phyloP scores from a whole-genome alignment of 53 echinoderm and acorn worm species.

The Apostichopus leukothele region DNA sequence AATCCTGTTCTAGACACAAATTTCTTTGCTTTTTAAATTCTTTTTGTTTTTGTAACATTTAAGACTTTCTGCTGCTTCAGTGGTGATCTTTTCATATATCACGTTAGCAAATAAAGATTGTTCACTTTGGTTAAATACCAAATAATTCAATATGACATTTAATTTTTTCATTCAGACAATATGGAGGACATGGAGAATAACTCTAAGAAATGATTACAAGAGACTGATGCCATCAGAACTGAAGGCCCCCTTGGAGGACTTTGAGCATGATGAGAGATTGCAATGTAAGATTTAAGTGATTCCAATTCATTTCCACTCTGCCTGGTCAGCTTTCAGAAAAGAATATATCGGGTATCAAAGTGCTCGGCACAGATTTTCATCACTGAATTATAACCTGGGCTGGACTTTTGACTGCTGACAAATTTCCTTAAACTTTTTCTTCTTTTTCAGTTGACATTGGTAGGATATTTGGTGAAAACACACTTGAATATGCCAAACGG shows the following conservation, averaged over 20 bases:
- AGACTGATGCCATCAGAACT: constrained; percentile 70
- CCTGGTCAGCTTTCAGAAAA: no score
- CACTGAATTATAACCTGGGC: background rate
- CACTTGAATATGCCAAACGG: constrained; percentile 71
- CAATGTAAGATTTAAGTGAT: constrained; percentile 70
- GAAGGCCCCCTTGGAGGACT: constrained; percentile 85
- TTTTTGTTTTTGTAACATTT: no score
- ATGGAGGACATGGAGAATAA: constrained; percentile 95
- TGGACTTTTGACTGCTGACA: no score
- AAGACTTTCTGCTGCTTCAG: no score
- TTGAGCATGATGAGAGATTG: constrained; percentile 85
- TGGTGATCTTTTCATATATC: no score
- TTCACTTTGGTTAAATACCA: background rate
- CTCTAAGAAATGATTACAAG: constrained; percentile 83
- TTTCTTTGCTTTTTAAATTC: no score
- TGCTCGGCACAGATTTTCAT: background rate
- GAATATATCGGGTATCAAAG: background rate
- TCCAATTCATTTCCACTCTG: no score
- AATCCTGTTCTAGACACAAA: no score
- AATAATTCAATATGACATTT: background rate
- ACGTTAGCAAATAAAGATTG: no score
- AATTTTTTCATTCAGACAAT: constrained; percentile 46
- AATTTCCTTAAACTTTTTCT: background rate
- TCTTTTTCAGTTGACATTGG: constrained; percentile 74
- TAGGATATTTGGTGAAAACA: constrained; percentile 73